phyloP scores from a whole-genome alignment of 2,113 vertebrate genomes.

The Puma concolor region DNA sequence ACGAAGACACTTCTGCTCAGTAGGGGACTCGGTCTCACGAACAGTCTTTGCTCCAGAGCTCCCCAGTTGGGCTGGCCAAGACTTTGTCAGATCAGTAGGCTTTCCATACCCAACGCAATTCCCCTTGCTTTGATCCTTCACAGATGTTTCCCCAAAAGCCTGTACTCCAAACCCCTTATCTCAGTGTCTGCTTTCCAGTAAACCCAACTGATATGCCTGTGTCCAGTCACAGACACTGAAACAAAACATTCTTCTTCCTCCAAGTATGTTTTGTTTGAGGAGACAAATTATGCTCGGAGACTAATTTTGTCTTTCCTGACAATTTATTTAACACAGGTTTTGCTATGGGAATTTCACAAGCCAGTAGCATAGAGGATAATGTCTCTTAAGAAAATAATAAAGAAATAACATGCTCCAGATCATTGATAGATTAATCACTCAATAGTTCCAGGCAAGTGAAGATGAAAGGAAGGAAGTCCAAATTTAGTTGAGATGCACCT shows the following conservation, averaged over 20 bases:
- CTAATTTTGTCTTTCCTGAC: not conserved
- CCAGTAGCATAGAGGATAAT: not conserved
- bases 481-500: not conserved
- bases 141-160: not conserved
- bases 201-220: not conserved
- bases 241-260: not conserved
- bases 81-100: not conserved
- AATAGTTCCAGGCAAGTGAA: not conserved
- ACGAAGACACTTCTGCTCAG: not conserved
- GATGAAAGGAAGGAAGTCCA: not conserved
- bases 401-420: not conserved
- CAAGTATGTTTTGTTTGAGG: not conserved
- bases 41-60: not conserved
- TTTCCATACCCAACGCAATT: not conserved
- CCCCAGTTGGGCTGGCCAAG: not conserved
- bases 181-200: not conserved
- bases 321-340: not conserved
- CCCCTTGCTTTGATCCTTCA: not conserved
- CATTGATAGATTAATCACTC: not conserved
- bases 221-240: not conserved
- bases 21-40: not conserved
- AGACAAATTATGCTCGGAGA: not conserved
- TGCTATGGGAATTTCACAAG: not conserved
- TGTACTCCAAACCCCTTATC: not conserved
- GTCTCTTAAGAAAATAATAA: not conserved